Evolutionary conservation across 2,888 invertebrate species (phyloP).

Genomic region (Malacosoma neustria): DNA sequence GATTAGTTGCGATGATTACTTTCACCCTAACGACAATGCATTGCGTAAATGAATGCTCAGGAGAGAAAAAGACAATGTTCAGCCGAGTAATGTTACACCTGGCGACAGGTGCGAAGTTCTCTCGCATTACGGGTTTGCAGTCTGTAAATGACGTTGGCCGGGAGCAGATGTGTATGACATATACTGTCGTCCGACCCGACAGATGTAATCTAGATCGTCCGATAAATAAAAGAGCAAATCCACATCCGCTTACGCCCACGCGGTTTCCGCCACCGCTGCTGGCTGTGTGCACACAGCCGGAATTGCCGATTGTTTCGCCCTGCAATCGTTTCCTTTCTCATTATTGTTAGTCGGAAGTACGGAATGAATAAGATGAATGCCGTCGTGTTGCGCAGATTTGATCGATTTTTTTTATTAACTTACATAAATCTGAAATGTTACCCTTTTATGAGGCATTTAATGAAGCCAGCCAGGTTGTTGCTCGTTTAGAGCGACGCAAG

Average conservation of each 20-base stretch:
- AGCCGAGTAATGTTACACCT: slow-evolving; percentile 30
- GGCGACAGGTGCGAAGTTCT: slow-evolving; percentile 62
- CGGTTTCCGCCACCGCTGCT: slow-evolving; percentile 51
- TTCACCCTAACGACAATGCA: slow-evolving; percentile 46
- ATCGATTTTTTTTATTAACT: too few relatives aligned
- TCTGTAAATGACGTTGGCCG: slow-evolving; percentile 49
- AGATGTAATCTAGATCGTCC: slow-evolving; percentile 68
- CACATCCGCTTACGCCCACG: slow-evolving; percentile 54
- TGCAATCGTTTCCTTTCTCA: slow-evolving; percentile 59
- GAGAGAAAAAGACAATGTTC: slow-evolving; percentile 1
- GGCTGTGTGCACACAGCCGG: slow-evolving; percentile 41
- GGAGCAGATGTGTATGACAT: slow-evolving; percentile 54
- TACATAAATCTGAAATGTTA: too few relatives aligned
- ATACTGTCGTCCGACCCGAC: slow-evolving; percentile 40
- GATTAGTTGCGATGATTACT: slow-evolving; percentile 44
- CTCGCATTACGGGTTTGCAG: slow-evolving; percentile 30
- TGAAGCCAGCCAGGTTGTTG: slow-evolving; percentile 46
- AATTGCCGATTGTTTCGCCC: slow-evolving; percentile 59
- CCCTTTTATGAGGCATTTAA: too few relatives aligned
- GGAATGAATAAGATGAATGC: slow-evolving; percentile 40
- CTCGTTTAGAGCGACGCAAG: slow-evolving; percentile 47
- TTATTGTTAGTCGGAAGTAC: slow-evolving; percentile 58
- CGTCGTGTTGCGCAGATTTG: slow-evolving; percentile 7
- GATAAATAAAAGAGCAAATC: slow-evolving; percentile 64
- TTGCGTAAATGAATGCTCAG: slow-evolving; percentile 23